Conservation (phyloP, 2,888 invertebrate species). For the Sminthurinus aureus region DNA sequence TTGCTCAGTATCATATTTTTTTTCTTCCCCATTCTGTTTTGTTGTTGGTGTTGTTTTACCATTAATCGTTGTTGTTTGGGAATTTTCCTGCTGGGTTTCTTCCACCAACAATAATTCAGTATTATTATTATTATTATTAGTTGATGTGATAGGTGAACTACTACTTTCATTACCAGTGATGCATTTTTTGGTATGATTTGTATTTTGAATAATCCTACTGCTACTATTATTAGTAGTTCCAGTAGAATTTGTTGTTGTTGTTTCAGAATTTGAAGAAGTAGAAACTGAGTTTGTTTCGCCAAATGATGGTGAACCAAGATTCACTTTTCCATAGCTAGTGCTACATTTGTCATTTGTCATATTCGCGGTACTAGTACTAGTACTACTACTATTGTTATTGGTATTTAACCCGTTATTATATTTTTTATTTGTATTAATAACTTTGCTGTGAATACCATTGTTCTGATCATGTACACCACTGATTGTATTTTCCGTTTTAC, state of each 20-base stretch:
- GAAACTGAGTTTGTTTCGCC: background rate
- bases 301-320: background rate
- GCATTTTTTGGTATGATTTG: background rate
- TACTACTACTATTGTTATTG: background rate
- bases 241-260: background rate
- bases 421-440: constrained; percentile 23
- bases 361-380: background rate
- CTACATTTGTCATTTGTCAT: background rate
- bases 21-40: constrained; percentile 14
- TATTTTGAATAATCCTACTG: background rate
- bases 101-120: background rate
- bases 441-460: constrained; percentile 25
- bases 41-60: background rate
- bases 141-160: background rate
- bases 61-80: background rate
- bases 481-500: constrained; percentile 7
- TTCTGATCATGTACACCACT: background rate
- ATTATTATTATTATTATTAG: too few species aligned
- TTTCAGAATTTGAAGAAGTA: background rate
- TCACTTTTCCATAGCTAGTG: constrained; percentile 13
- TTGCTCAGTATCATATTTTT: background rate
- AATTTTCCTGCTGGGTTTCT: background rate
- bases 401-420: background rate
- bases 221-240: background rate
- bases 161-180: background rate